These are phyloP conservation scores for Petroica traversi DNA, from an alignment of 2,113 vertebrate species.

Conservation along the genomic window DNA sequence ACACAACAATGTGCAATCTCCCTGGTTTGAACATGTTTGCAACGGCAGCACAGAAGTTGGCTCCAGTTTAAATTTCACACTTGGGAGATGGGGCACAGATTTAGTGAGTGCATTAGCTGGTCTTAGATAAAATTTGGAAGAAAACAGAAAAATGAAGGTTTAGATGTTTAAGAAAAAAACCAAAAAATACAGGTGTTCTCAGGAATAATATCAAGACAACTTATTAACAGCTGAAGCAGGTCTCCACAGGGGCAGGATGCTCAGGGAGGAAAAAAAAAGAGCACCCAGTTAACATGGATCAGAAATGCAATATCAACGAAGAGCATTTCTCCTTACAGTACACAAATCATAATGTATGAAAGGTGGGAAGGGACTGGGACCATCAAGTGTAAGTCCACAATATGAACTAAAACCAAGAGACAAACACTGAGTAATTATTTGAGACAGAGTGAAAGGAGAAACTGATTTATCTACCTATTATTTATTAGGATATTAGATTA, in stretches of 20 bases:
- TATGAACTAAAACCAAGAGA: not conserved
- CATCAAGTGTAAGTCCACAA: not conserved
- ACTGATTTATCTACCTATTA: not conserved
- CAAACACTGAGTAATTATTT: not conserved
- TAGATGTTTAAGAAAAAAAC: not conserved
- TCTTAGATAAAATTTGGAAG: not conserved
- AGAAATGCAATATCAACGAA: not conserved
- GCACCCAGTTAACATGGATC: not conserved
- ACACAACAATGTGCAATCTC: not conserved
- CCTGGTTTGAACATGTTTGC: not conserved
- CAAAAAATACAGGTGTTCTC: not conserved
- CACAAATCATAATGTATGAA: fast-evolving
- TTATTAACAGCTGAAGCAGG: not conserved
- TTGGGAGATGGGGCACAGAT: not conserved
- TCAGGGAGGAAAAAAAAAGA: too few relatives aligned
- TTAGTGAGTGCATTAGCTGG: not conserved
- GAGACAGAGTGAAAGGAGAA: not conserved
- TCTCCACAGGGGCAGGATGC: not conserved
- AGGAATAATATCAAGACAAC: not conserved
- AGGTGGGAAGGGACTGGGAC: not conserved
- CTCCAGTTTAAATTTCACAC: not conserved
- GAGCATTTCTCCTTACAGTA: not conserved
- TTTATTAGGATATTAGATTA: not conserved
- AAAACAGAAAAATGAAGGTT: not conserved
- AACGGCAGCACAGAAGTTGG: not conserved